Conservation (phyloP, 2,888 invertebrate genomes). For the Caenorhabditis uteleia region DNA sequence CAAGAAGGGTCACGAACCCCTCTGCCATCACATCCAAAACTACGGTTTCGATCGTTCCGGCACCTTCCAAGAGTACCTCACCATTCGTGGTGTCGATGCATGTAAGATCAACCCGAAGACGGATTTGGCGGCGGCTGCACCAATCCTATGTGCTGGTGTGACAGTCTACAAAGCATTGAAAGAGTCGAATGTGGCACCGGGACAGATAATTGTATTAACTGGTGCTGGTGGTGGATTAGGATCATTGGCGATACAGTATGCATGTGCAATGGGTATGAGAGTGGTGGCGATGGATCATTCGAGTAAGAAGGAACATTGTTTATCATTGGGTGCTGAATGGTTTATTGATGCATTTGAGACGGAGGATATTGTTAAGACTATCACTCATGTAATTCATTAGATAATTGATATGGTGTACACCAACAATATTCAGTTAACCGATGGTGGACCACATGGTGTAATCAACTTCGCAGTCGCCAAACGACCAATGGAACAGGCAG, state of each 20-base stretch:
- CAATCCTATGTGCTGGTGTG: constrained; percentile 54
- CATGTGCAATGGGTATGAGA: constrained; percentile 52
- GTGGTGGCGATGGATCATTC: constrained; percentile 50
- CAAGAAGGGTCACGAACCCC: constrained; percentile 47
- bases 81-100: constrained; percentile 44
- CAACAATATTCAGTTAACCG: constrained; percentile 31
- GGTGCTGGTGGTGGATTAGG: constrained; percentile 58
- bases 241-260: constrained; percentile 51
- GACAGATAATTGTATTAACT: constrained; percentile 50
- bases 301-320: constrained; percentile 40
- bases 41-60: constrained; percentile 37
- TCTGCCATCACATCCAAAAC: constrained; percentile 40
- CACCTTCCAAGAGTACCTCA: constrained; percentile 54
- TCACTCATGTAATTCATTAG: constrained; percentile 19
- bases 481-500: constrained; percentile 41
- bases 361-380: constrained; percentile 29
- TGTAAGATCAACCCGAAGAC: constrained; percentile 31
- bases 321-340: constrained; percentile 43
- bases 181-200: constrained; percentile 46
- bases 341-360: constrained; percentile 42
- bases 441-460: constrained; percentile 55
- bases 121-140: constrained; percentile 45
- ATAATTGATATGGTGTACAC: no score
- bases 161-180: constrained; percentile 53
- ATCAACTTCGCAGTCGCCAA: constrained; percentile 45